Base-by-base conservation (phyloP, 2,888 invertebrate genomes). In the Allolobophora icterica region DNA sequence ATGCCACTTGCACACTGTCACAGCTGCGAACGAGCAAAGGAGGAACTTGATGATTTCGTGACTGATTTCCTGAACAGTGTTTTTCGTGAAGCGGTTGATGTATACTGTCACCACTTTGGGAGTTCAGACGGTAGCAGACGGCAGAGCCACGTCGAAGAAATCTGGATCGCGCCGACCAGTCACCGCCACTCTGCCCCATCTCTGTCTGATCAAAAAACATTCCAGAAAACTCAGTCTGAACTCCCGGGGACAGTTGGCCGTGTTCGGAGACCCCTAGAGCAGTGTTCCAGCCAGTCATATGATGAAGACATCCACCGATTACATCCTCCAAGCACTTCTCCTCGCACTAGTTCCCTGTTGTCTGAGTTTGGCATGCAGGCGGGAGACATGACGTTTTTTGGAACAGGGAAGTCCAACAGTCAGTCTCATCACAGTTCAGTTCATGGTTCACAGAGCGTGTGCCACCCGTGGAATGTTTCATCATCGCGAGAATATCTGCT, bases 51-150 rank as follows among this genome's bases (percentile, higher is more conserved):
- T 30, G 90, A 90, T 0, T 90, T 90, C 33, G 90, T 84, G 30
- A 42, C 84, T 19, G 84, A 83, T 84, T 90, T 90, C 40, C 42
- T 90, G 19, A 84, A 84, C 71, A 84, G 42, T 4, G n/a, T 90
- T 83, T 90, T 90, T 40, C 40, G 84, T 34, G 90, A 90, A 33
- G 90, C 90, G 35, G 40, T 90, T 40, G 40, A 33, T 17, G 40
- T 90, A 6, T 87, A 87, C 87, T 87, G 87, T 87, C n/a, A 38
- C 38, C 87, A 87, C 38, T 87, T 87, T 24, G 87, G 87, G 17
- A 38, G 87, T 33, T 24, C 34, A 3, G 87, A 87, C 87, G 87
- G 38, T 35, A 34, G 87, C 34, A 87, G 38, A 33, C 34, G 38
- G 24, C 87, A 38, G 87, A 87, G 87, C 17, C 87, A 35, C 38